Evolutionary conservation across 1,140 invertebrate genomes (phyloP), one percentile per base, ranked within the genome.

Genomic region (Oncopodura yosiiana): DNA sequence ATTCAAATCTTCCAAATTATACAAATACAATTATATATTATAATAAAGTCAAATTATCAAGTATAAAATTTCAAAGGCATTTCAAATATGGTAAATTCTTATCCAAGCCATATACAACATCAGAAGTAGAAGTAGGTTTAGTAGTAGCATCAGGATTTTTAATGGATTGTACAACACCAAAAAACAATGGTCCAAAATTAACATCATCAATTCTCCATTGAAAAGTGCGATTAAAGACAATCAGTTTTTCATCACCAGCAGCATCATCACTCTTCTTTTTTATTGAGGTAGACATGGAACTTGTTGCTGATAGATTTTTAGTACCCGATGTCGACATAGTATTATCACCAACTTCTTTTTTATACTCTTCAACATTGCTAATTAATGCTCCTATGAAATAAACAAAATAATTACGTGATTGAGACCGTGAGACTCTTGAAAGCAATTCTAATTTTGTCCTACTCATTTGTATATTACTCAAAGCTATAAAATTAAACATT

Each of bases 161-260:
- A n/a, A 49, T 18, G 18, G 46, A 49, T 49, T 49, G 32, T 6
- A 56, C 48, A 9, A 24, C 45, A 34, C 54, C 54, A 18, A 50
- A 56, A 37, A 56, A 56, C 2, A 56, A 36, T 38, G 54, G 54
- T 3, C 54, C 54, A 16, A 50, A 34, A 6, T 32, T 34, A 12
- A 14, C n/a, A 42, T 49, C 54, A 39, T 56, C 46, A 0, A 56
- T 19, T 30, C 46, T 30, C 54, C 54, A 56, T 5, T 49, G 48
- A 34, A 56, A 56, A 4, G 54, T 4, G 14, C 32, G 38, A 34
- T 56, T 26, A 3, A 56, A 16, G 0, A 42, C 29, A 26, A 56
- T 51, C 11, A 42, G 8, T 42, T 51, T 43, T 19, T 43, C 49
- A 12, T 11, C 14, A 2, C 19, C 0, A 21, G 21, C 16, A 9